Evolutionary conservation across 2,888 invertebrate species (phyloP).

Genomic region (Diploptera punctata): DNA sequence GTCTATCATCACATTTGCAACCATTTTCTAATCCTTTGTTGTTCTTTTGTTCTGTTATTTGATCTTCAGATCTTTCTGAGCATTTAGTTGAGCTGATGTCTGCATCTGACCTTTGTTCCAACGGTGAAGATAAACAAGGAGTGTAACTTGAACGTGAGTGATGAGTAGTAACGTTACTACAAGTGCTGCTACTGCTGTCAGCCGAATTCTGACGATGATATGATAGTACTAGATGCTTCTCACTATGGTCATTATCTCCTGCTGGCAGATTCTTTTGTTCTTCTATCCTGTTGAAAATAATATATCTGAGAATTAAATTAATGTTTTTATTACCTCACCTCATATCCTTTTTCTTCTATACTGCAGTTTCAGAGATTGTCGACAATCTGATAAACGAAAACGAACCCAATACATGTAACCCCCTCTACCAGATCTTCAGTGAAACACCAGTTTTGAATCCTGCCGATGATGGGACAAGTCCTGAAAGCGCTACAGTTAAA

Average conservation of each 20-base stretch:
- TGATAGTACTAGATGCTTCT: constrained; percentile 43
- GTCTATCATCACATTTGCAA: not conserved
- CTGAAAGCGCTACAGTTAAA: no score
- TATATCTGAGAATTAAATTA: no score
- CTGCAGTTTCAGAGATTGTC: no score
- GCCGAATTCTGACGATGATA: constrained; percentile 40
- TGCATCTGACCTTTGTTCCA: not conserved
- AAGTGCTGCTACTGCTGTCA: constrained; percentile 38
- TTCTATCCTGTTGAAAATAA: not conserved
- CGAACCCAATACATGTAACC: no score
- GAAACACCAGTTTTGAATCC: no score
- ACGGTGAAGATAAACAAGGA: not conserved
- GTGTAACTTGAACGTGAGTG: not conserved
- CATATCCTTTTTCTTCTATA: no score
- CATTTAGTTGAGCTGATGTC: not conserved
- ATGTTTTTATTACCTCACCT: no score
- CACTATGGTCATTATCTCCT: constrained; percentile 1
- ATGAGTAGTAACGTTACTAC: constrained; percentile 18
- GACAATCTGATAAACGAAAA: no score
- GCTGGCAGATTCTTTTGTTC: no score
- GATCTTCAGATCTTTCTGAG: not conserved
- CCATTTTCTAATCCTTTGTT: not conserved
- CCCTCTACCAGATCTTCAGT: no score
- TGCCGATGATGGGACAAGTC: no score
- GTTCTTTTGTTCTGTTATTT: not conserved